These are phyloP conservation scores for Anisognathus igniventris DNA, from an alignment of 2,797 vertebrate species.

Conservation along the genomic window DNA sequence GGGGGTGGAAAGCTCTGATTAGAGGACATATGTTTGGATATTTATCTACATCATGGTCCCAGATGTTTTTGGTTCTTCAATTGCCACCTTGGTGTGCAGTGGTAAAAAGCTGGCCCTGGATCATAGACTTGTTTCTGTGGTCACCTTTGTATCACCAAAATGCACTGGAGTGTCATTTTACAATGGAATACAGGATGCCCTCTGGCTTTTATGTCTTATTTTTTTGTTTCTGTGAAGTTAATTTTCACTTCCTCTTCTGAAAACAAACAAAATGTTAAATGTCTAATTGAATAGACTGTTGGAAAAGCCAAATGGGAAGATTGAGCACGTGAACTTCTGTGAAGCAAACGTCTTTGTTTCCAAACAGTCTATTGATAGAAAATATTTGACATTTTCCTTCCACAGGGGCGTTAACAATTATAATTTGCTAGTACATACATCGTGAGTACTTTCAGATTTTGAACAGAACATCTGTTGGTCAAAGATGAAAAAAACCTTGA, in stretches of 20 bases:
- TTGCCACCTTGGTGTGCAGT: background rate
- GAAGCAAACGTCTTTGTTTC: constrained; percentile 45
- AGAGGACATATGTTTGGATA: background rate
- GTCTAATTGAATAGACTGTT: background rate
- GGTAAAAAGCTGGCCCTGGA: background rate
- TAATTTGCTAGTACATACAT: background rate
- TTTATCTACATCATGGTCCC: background rate
- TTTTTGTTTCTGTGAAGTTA: constrained; percentile 32
- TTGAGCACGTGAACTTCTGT: background rate
- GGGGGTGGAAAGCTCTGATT: background rate
- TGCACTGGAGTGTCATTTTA: background rate
- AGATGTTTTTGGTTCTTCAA: background rate
- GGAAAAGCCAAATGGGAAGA: background rate
- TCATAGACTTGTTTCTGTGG: background rate
- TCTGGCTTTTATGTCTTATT: background rate
- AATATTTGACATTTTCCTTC: constrained; percentile 56
- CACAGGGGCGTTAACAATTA: constrained; percentile 38
- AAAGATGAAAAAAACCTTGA: constrained; percentile 18
- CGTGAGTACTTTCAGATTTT: background rate
- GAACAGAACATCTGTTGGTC: constrained; percentile 50
- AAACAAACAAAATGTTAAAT: background rate
- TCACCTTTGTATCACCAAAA: background rate
- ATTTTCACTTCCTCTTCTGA: constrained; percentile 38
- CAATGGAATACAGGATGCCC: background rate
- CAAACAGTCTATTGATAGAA: constrained; percentile 21